Evolutionary conservation across 2,888 invertebrate species (phyloP).

Genomic region (Eupithecia abbreviata): DNA sequence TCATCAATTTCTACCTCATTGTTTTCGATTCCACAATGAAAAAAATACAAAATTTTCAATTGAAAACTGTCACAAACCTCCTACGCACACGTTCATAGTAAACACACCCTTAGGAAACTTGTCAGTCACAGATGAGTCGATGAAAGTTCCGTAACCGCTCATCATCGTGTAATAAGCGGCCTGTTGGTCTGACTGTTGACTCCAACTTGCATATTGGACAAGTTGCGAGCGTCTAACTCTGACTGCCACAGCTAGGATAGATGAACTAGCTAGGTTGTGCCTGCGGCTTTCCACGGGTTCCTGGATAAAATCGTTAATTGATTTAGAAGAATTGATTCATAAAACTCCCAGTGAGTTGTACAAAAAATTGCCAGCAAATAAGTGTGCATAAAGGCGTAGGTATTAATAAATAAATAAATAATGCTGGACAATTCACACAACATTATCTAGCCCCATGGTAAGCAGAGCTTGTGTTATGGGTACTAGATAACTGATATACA

Average conservation of each 20-base stretch:
- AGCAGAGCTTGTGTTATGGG: no score
- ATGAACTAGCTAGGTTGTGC: conserved; percentile 1
- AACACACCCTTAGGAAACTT: not conserved
- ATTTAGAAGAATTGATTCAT: no score
- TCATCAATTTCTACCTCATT: no score
- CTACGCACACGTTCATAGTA: not conserved
- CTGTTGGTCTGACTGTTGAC: conserved; percentile 49
- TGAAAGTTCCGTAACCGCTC: conserved; percentile 43
- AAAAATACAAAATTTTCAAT: no score
- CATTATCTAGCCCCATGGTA: no score
- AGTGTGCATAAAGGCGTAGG: no score
- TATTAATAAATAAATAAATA: no score
- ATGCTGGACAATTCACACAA: no score
- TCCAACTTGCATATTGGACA: conserved; percentile 52
- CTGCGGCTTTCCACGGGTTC: not conserved
- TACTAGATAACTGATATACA: no score
- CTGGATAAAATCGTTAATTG: not conserved
- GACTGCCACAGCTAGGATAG: not conserved
- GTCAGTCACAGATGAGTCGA: conserved; percentile 7
- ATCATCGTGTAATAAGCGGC: conserved; percentile 39
- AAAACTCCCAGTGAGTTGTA: no score
- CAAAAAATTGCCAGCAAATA: no score
- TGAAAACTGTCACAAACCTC: not conserved
- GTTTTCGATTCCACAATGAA: no score
- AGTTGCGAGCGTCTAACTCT: conserved; percentile 41